Evolutionary conservation across 1,140 invertebrate genomes (phyloP).

Genomic region (Physella acuta): DNA sequence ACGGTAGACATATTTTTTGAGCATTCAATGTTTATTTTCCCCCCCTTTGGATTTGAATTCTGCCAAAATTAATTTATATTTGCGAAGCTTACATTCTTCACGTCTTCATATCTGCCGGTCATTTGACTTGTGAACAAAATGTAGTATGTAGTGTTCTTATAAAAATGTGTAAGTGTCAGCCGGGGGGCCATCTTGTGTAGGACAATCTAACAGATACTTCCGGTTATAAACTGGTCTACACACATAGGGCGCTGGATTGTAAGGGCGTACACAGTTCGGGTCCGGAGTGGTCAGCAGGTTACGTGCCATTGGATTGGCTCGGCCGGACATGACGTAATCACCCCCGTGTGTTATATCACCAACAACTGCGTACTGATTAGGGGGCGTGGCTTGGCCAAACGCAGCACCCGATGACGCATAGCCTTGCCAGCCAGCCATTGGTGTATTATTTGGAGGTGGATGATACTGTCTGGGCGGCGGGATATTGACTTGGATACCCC

Average conservation of each 20-base stretch:
- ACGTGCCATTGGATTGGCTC: background rate
- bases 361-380: background rate
- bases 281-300: background rate
- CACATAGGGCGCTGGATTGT: constrained; percentile 4
- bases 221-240: constrained; percentile 17
- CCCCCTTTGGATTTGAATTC: no score
- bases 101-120: no score
- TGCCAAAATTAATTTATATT: no score
- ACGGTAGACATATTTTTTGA: no score
- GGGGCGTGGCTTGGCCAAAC: background rate
- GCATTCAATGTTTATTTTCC: no score
- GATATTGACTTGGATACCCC: background rate
- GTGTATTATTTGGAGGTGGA: no score
- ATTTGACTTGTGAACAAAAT: no score
- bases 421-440: no score
- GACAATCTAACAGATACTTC: constrained; percentile 13
- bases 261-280: background rate
- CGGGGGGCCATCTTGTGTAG: constrained; percentile 17
- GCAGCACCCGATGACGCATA: background rate
- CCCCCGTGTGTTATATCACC: background rate
- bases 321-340: background rate
- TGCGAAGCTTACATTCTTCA: no score
- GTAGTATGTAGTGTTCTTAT: no score
- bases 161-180: constrained; percentile 14
- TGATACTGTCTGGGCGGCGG: no score